phyloP scores from a whole-genome alignment of 2,888 invertebrate species.

The Tridacna crocea region DNA sequence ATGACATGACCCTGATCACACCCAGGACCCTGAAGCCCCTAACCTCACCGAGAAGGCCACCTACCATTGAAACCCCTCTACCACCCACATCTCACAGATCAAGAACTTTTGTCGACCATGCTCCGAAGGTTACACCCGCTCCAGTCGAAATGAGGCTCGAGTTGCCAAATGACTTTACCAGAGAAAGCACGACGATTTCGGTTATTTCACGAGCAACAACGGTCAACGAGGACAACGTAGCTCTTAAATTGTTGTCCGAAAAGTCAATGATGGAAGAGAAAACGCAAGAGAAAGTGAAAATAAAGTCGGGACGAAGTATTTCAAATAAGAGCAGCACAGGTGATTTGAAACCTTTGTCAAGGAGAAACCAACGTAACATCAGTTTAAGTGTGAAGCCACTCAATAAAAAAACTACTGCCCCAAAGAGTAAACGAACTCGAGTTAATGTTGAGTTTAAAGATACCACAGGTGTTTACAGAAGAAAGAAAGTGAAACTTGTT shows the following conservation, averaged over 20 bases:
- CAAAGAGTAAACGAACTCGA: neutral
- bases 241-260: slow-evolving; percentile 27
- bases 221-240: slow-evolving; percentile 45
- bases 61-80: neutral
- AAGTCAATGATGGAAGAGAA: slow-evolving; percentile 6
- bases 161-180: slow-evolving; percentile 21
- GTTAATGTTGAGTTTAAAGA: slow-evolving; percentile 46
- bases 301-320: neutral
- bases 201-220: slow-evolving; percentile 47
- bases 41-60: neutral
- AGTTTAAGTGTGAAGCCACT: slow-evolving; percentile 17
- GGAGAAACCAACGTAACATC: neutral
- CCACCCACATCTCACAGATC: neutral
- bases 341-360: neutral
- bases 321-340: neutral
- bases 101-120: neutral
- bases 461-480: slow-evolving; percentile 32
- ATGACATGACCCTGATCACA: slow-evolving; percentile 34
- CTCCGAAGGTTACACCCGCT: slow-evolving; percentile 11
- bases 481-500: slow-evolving; percentile 43
- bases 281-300: neutral
- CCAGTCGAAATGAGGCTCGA: slow-evolving; percentile 25
- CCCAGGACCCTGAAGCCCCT: slow-evolving; percentile 25
- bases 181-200: slow-evolving; percentile 32
- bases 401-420: neutral